Conservation (phyloP, 2,797 vertebrate genomes). For the Chrysocyon brachyurus region DNA sequence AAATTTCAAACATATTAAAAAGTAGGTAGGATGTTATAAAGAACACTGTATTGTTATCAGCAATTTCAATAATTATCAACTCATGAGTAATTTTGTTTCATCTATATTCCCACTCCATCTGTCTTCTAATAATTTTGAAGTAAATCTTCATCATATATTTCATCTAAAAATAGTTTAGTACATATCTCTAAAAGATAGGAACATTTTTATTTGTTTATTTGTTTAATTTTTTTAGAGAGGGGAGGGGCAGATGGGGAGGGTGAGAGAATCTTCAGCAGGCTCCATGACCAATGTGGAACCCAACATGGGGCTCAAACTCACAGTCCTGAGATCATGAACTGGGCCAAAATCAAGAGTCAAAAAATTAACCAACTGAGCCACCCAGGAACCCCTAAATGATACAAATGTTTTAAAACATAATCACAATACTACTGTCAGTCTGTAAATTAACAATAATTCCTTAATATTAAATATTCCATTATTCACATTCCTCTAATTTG, state of each 20-base stretch:
- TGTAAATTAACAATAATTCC: neutral
- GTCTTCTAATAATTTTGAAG: constrained; percentile 11
- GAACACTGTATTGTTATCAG: neutral
- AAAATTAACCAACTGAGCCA: neutral
- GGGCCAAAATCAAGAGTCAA: neutral
- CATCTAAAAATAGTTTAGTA: constrained; percentile 49
- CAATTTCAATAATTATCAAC: neutral
- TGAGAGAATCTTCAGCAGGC: neutral
- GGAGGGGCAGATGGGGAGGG: neutral
- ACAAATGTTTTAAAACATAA: neutral
- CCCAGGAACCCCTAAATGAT: neutral
- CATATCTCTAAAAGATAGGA: neutral
- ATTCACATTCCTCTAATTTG: neutral
- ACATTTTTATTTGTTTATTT: neutral
- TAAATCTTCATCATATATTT: neutral
- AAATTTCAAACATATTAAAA: neutral
- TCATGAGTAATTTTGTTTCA: constrained; percentile 2
- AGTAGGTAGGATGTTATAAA: neutral
- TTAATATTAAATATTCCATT: constrained; percentile 22
- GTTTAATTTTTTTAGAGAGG: neutral
- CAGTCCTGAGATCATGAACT: neutral
- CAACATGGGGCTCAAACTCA: neutral
- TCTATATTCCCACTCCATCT: neutral
- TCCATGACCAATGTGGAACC: neutral
- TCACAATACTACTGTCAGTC: neutral